Percentiles rank a stretch among this genome's conserved stretches.
Evolutionary conservation across 2,113 vertebrate species (phyloP).

Genomic region (Clarias gariepinus): DNA sequence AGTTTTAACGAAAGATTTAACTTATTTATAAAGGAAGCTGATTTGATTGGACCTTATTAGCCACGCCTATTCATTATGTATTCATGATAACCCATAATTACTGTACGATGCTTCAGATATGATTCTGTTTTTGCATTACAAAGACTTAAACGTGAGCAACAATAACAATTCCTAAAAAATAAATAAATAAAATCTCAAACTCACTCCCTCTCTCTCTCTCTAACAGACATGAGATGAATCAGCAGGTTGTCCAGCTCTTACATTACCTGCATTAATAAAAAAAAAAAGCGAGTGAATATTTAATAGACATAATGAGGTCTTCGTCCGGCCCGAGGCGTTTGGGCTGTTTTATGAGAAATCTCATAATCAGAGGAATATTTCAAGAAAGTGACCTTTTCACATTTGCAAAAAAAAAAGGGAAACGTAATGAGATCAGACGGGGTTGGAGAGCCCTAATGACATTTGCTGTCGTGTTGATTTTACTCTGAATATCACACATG

Average conservation of each 20-base stretch:
- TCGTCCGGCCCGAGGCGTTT: neutral
- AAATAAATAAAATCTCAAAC: neutral
- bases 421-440: neutral
- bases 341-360: constrained; percentile 28
- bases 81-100: neutral
- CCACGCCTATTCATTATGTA: neutral
- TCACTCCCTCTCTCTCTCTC: too few species aligned
- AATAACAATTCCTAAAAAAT: neutral
- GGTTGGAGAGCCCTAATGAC: neutral
- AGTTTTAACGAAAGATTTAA: neutral
- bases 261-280: neutral
- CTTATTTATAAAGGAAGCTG: neutral
- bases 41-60: neutral
- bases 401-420: neutral
- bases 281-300: constrained; percentile 2
- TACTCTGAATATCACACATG: neutral
- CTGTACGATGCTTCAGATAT: neutral
- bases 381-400: constrained; percentile 28
- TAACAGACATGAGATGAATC: neutral
- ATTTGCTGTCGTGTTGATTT: neutral
- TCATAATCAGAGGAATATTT: constrained; percentile 39
- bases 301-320: constrained; percentile 4
- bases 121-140: neutral
- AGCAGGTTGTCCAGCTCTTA: neutral
- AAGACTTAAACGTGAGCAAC: neutral